These are phyloP conservation scores for Oncorhynchus keta DNA, from an alignment of 2,113 vertebrate genomes.

Conservation along the genomic window DNA sequence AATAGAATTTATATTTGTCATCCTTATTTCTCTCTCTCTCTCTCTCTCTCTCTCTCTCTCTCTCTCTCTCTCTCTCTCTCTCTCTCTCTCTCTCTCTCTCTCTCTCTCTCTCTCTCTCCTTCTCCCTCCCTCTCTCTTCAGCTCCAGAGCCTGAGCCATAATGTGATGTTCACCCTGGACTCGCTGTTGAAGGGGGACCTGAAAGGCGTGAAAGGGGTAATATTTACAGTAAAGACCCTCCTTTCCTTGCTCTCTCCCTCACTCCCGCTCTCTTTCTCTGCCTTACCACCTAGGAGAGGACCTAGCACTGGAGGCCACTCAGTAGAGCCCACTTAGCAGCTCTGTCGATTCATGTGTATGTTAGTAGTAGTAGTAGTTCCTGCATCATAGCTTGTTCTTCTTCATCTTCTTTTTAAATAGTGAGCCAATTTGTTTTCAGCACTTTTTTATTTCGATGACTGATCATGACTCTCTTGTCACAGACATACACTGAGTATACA, in stretches of 20 bases:
- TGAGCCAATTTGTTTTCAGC: no score
- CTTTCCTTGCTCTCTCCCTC: not conserved
- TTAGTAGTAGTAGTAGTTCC: no score
- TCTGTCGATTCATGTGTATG: no score
- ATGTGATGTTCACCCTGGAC: conserved; percentile 96
- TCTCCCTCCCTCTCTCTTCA: conserved; percentile 21
- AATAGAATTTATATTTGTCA: no score
- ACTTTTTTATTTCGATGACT: no score
- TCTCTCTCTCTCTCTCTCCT: no score
- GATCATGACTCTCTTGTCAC: no score
- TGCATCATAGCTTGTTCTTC: no score
- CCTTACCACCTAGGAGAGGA: not conserved
- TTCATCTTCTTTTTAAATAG: no score
- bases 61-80: not conserved
- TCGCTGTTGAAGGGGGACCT: conserved; percentile 95
- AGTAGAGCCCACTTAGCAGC: conserved; percentile 25
- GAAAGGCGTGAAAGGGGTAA: conserved; percentile 98
- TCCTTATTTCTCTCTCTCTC: no score
- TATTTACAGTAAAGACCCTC: conserved; percentile 55
- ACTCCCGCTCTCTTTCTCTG: not conserved
- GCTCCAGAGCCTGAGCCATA: conserved; percentile 93
- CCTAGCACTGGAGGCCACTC: conserved; percentile 15
- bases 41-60: no score
- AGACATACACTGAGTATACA: no score
- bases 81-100: not conserved